A percentile compares a stretch with the other conserved stretches of the same genome.
These are phyloP conservation scores for Caenorhabditis sinica DNA, from an alignment of 2,888 invertebrate genomes.

Conservation along the genomic window DNA sequence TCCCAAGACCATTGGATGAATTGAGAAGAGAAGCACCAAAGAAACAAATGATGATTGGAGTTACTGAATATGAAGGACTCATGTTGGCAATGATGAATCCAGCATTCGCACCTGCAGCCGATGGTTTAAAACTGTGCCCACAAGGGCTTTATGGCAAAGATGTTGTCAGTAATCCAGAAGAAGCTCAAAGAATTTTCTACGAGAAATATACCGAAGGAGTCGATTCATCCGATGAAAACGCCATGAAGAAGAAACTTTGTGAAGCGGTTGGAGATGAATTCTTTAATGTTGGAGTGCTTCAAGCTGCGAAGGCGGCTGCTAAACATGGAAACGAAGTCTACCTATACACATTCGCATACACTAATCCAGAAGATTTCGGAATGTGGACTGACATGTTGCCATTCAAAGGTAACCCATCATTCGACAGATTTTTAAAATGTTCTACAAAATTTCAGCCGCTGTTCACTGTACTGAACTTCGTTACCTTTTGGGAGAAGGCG, in stretches of 20 bases:
- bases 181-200: constrained; percentile 30
- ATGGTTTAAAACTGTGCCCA: constrained; percentile 8
- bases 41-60: constrained; percentile 70
- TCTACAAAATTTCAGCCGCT: constrained; percentile 49
- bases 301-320: constrained; percentile 59
- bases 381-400: constrained; percentile 67
- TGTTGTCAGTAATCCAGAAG: constrained; percentile 39
- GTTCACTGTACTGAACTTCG: constrained; percentile 75
- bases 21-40: constrained; percentile 69
- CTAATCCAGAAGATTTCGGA: constrained; percentile 69
- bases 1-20: constrained; percentile 70
- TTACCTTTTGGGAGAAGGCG: constrained; percentile 74
- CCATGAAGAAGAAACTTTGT: constrained; percentile 32
- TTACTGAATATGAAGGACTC: constrained; percentile 73
- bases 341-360: constrained; percentile 70
- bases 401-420: constrained; percentile 56
- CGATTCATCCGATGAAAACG: constrained; percentile 35
- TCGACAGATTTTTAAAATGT: not conserved
- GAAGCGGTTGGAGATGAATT: constrained; percentile 63
- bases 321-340: constrained; percentile 69
- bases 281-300: constrained; percentile 62
- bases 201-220: constrained; percentile 33
- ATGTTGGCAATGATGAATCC: constrained; percentile 64
- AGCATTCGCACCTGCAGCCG: constrained; percentile 23
- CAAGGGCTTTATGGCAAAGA: constrained; percentile 24